Conservation (phyloP, 2,888 invertebrate genomes). For the Pseudococcus jackbeardsleyi region DNA sequence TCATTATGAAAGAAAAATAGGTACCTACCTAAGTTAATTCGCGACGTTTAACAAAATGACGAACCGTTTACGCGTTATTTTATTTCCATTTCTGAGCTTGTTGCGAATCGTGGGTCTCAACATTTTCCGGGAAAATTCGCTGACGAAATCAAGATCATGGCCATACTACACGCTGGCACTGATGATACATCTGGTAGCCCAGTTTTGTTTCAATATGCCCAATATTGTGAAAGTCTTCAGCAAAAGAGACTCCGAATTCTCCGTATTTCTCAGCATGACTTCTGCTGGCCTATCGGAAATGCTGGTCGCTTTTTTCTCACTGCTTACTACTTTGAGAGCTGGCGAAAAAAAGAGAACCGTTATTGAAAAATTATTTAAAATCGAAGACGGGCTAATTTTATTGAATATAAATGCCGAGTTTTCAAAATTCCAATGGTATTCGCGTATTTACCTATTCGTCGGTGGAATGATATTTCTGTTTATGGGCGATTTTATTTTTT, state of each 20-base stretch:
- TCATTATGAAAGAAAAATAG: background rate
- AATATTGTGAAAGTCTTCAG: background rate
- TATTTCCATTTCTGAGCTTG: background rate
- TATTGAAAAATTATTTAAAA: background rate
- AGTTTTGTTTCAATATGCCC: background rate
- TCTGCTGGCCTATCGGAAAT: background rate
- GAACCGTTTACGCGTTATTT: background rate
- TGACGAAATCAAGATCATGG: background rate
- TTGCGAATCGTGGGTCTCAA: background rate
- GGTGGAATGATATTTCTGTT: background rate
- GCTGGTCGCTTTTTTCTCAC: constrained; percentile 29
- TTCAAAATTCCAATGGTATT: constrained; percentile 29
- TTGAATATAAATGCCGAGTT: background rate
- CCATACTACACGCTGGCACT: background rate
- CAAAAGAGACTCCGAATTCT: background rate
- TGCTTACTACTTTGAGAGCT: background rate
- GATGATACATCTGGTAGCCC: constrained; percentile 10
- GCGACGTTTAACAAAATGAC: background rate
- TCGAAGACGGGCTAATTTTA: background rate
- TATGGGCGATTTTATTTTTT: background rate
- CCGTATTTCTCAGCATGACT: background rate
- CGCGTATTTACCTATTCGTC: background rate
- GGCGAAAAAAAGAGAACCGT: background rate
- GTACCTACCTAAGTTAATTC: background rate
- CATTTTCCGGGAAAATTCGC: background rate